Conservation (phyloP, 2,113 vertebrate species). For the Ptilorrhoa leucosticta region DNA sequence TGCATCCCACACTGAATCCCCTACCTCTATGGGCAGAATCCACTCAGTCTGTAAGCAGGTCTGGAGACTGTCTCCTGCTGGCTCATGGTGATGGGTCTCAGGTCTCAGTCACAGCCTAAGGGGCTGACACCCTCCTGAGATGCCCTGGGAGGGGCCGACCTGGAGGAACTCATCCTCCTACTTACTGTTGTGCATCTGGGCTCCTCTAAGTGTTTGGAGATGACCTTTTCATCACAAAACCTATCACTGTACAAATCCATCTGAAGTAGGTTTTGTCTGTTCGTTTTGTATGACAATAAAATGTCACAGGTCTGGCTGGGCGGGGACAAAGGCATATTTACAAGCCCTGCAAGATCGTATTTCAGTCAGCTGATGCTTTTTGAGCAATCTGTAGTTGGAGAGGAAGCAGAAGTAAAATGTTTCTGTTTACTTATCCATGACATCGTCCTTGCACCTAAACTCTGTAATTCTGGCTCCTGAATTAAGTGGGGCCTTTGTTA, state of each 20-base stretch:
- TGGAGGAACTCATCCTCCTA: neutral
- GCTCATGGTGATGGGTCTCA: too few species aligned
- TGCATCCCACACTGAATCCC: neutral
- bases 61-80: rapidly evolving
- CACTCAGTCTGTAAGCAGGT: neutral
- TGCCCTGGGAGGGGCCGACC: rapidly evolving
- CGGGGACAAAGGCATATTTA: neutral
- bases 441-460: neutral
- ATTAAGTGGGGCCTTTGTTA: neutral
- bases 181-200: neutral
- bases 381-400: neutral
- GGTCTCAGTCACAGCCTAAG: neutral
- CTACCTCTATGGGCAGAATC: neutral
- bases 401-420: neutral
- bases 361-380: neutral
- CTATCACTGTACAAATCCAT: neutral
- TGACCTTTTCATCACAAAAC: neutral
- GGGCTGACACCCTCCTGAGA: neutral
- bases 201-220: neutral
- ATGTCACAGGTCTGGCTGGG: neutral
- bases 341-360: neutral
- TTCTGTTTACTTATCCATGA: neutral
- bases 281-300: rapidly evolving
- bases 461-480: neutral
- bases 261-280: neutral